Base-by-base conservation (phyloP, 2,888 invertebrate species). In the Nymphalis c-album region DNA sequence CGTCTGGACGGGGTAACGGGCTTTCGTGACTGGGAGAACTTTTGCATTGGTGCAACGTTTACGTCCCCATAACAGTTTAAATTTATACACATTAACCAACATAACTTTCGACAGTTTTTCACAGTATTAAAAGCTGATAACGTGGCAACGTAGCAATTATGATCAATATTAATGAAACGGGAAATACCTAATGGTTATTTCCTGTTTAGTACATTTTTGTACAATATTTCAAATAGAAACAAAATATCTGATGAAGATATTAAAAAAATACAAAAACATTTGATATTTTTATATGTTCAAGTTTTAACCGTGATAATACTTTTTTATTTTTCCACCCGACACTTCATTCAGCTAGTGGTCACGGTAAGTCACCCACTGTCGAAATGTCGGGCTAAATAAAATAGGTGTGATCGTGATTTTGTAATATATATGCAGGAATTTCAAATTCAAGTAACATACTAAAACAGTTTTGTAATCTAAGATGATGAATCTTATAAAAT, bases 11-110 rank as follows among this genome's bases (percentile, higher is more conserved):
- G 73, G 80, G 71, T 55, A 31, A 74, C 69, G 77, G 80, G 55
- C 75, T 82, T 85, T 81, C 89, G 87, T 88, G 88, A 87, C 86
- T 82, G 73, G 73, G 78, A 73, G 79, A 85, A 85, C 79, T 85
- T 87, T 83, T 73, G 71, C 77, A 76, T 84, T 86, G 85, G 82
- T 83, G 84, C 83, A 79, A 81, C 83, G 82, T 83, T 64, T 60
- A 64, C 51, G 18, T 60, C 8, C 45, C 31, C 51, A 45, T 60
- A 51, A 53, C 58, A 17, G 46, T 53, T 60, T 51, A 8, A 53
- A 31, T 53, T 35, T 47, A 60, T 64, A 45, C 55, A 55, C 31
- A 35, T 55, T 55, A 55, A 17, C 26, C 31, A n/a, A 31, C 17
- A 13, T 55, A 55, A 18, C 53, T 55, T 55, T 55, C 53, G 18